Evolutionary conservation across 2,888 invertebrate genomes (phyloP).

Genomic region (Leptothorax acervorum): DNA sequence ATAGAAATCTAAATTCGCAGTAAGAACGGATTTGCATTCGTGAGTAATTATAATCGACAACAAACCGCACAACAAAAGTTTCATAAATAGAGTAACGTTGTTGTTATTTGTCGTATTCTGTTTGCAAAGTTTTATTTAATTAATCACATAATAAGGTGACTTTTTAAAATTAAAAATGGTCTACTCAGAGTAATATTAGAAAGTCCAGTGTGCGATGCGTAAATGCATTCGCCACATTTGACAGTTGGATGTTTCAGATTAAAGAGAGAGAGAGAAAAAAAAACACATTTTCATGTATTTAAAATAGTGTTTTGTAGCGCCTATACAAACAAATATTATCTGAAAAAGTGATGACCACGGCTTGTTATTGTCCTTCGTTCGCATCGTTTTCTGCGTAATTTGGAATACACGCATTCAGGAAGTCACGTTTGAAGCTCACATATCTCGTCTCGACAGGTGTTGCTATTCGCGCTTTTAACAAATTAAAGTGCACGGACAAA

Average conservation of each 20-base stretch:
- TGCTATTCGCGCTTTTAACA: constrained; percentile 80
- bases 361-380: background rate
- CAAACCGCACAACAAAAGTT: background rate
- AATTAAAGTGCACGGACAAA: constrained; percentile 80
- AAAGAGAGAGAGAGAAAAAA: background rate
- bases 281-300: background rate
- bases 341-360: constrained; percentile 17
- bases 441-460: constrained; percentile 51
- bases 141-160: background rate
- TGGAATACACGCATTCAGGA: constrained; percentile 29
- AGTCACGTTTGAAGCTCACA: constrained; percentile 40
- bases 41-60: background rate
- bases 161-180: background rate
- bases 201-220: background rate
- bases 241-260: constrained; percentile 4
- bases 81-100: background rate
- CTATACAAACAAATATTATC: constrained; percentile 7
- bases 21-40: background rate
- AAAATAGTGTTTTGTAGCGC: constrained; percentile 6
- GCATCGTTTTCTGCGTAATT: constrained; percentile 20
- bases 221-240: constrained; percentile 32
- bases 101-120: background rate
- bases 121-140: background rate
- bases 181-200: background rate
- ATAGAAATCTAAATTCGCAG: background rate